Percentiles rank a stretch among this genome's conserved stretches.
Conservation (phyloP, 1,140 invertebrate species). For the Anastrepha obliqua region DNA sequence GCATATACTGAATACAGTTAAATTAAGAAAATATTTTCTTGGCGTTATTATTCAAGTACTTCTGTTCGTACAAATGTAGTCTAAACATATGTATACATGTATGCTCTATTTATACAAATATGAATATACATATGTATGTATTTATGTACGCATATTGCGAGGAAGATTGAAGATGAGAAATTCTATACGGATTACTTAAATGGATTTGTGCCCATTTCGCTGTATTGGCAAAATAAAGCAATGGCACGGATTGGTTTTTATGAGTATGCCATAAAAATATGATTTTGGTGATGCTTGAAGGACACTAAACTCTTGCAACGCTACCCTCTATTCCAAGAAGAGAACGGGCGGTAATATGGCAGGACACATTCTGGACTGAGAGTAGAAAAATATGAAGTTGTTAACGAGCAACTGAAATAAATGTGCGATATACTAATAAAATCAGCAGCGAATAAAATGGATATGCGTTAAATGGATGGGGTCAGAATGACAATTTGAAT, state of each 20-base stretch:
- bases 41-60: not conserved
- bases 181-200: slow-evolving; percentile 34
- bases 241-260: slow-evolving; percentile 25
- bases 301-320: not conserved
- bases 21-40: not conserved
- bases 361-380: not conserved
- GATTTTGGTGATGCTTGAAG: not conserved
- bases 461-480: not conserved
- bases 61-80: not conserved
- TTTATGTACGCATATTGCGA: not conserved
- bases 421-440: not conserved
- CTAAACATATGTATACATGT: not conserved
- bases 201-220: slow-evolving; percentile 9
- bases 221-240: slow-evolving; percentile 34
- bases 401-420: slow-evolving; percentile 9
- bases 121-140: not conserved
- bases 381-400: slow-evolving; percentile 24
- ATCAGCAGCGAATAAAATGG: not conserved
- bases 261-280: slow-evolving; percentile 34
- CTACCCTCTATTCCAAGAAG: not conserved
- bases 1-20: not conserved
- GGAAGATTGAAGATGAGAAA: not conserved
- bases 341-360: not conserved
- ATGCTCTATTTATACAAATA: not conserved
- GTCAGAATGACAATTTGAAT: not conserved